A percentile compares a stretch with the other conserved stretches of the same genome.
phyloP scores from a whole-genome alignment of 2,797 vertebrate species.

The Eulemur coronatus region DNA sequence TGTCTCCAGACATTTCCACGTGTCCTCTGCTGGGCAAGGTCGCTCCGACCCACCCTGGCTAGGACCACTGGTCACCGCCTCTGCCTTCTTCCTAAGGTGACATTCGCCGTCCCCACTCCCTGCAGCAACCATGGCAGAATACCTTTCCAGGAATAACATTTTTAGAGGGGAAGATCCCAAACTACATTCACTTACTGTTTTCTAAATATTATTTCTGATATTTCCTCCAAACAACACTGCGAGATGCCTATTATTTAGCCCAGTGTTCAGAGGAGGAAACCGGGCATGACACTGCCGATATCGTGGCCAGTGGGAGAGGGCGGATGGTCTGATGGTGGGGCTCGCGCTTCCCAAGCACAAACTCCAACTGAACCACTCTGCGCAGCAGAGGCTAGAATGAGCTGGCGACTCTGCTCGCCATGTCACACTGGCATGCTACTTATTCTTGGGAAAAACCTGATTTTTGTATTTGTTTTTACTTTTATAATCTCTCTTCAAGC shows the following conservation, averaged over 20 bases:
- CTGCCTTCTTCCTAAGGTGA: background rate
- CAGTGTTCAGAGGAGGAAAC: background rate
- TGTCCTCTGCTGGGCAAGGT: background rate
- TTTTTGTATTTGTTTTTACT: background rate
- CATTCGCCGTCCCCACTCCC: rapidly evolving
- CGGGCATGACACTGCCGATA: background rate
- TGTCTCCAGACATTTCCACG: background rate
- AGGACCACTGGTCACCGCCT: background rate
- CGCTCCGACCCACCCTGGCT: rapidly evolving
- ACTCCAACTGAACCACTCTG: no score
- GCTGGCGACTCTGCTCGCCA: background rate
- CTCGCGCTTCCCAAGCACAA: no score
- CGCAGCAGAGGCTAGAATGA: no score
- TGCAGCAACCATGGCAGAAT: background rate
- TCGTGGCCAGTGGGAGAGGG: background rate
- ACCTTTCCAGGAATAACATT: background rate
- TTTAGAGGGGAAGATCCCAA: background rate
- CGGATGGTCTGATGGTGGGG: background rate
- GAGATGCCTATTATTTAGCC: background rate
- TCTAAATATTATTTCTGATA: background rate
- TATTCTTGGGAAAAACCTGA: background rate
- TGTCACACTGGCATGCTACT: background rate
- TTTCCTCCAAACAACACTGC: background rate
- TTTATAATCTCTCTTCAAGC: background rate
- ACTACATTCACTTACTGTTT: background rate